Evolutionary conservation across 2,113 vertebrate species (phyloP).

Genomic region (Hucho hucho): DNA sequence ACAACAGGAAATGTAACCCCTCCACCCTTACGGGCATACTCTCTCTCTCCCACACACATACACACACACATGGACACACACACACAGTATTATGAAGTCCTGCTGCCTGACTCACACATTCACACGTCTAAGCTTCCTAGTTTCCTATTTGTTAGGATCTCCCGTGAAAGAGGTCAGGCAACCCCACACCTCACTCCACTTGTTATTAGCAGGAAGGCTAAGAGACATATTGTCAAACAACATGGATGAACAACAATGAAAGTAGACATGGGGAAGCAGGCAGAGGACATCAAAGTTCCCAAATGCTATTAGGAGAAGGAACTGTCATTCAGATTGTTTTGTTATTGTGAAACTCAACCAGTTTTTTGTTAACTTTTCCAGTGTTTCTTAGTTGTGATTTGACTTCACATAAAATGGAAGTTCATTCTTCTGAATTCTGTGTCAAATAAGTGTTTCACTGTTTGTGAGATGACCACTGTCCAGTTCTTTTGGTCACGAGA

Average conservation of each 20-base stretch:
- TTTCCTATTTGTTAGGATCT: neutral
- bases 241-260: slow-evolving; percentile 18
- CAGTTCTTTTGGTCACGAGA: too few relatives aligned
- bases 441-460: too few relatives aligned
- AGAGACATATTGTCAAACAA: slow-evolving; percentile 23
- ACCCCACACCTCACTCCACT: neutral
- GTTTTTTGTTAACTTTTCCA: too few relatives aligned
- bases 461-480: too few relatives aligned
- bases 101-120: slow-evolving; percentile 20
- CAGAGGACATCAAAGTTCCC: neutral
- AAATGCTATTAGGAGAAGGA: neutral
- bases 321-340: too few relatives aligned
- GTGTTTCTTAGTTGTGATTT: too few relatives aligned
- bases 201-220: slow-evolving; percentile 32
- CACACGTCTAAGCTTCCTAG: slow-evolving; percentile 26
- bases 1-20: slow-evolving; percentile 55
- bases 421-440: too few relatives aligned
- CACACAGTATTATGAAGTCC: slow-evolving; percentile 16
- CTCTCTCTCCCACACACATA: neutral
- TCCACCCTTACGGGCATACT: slow-evolving; percentile 36
- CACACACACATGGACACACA: slow-evolving; percentile 12
- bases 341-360: too few relatives aligned
- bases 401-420: too few relatives aligned
- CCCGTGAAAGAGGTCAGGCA: slow-evolving; percentile 1
- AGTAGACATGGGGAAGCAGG: slow-evolving; percentile 4